These are phyloP conservation scores for Oedothorax gibbosus DNA, from an alignment of 1,140 invertebrate species.

Conservation along the genomic window DNA sequence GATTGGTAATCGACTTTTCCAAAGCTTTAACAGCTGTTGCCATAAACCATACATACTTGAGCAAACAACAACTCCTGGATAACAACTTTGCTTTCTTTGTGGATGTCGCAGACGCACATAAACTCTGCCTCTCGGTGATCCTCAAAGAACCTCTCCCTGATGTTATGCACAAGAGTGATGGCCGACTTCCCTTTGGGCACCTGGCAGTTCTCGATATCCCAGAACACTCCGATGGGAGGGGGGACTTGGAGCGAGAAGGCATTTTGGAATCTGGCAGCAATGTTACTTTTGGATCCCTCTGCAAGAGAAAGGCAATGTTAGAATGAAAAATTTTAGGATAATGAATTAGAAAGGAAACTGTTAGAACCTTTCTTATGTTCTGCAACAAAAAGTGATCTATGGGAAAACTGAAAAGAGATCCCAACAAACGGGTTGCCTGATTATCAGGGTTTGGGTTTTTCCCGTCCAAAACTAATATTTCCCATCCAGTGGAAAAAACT, in stretches of 20 bases:
- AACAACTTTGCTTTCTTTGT: conserved; percentile 81
- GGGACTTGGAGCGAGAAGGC: conserved; percentile 63
- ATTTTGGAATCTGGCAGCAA: conserved; percentile 60
- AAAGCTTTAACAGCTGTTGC: no score
- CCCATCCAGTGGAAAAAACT: no score
- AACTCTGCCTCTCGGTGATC: conserved; percentile 87
- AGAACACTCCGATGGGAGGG: conserved; percentile 88
- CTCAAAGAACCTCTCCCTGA: conserved; percentile 81
- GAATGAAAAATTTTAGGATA: background rate
- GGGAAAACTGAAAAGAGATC: no score
- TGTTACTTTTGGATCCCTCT: conserved; percentile 56
- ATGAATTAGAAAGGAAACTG: background rate
- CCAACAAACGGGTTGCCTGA: no score
- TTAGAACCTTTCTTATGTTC: background rate
- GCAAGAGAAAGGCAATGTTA: background rate
- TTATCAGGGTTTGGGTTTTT: no score
- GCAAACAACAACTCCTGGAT: conserved; percentile 89
- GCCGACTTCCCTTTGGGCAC: conserved; percentile 86
- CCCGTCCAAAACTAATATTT: no score
- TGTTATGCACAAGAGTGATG: conserved; percentile 80
- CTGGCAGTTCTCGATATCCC: conserved; percentile 93
- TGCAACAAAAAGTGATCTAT: no score
- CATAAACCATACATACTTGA: conserved; percentile 77
- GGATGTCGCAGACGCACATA: conserved; percentile 80
- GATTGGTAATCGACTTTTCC: no score